Percentiles rank a stretch among this genome's conserved stretches.
Conservation (phyloP, 2,888 invertebrate species). For the Phaedon cochleariae region DNA sequence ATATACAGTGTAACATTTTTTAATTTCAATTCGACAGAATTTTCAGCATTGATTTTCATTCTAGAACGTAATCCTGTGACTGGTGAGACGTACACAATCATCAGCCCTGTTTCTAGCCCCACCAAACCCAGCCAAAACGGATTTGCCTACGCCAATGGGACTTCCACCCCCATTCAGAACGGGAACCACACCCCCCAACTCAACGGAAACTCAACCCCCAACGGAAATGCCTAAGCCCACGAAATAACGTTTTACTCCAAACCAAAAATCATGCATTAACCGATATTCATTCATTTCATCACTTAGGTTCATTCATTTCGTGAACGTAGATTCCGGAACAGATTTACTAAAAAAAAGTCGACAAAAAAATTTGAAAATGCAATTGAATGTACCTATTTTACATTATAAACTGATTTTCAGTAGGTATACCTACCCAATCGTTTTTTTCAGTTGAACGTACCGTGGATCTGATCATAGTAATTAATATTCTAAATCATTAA, state of each 20-base stretch:
- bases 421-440: too few relatives aligned
- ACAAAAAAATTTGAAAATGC: too few relatives aligned
- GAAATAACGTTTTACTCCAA: constrained; percentile 18
- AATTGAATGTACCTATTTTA: too few relatives aligned
- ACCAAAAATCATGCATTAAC: constrained; percentile 36
- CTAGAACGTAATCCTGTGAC: constrained; percentile 61
- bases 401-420: too few relatives aligned
- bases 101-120: constrained; percentile 54
- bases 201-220: constrained; percentile 39
- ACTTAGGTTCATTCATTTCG: neutral
- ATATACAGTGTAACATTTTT: too few relatives aligned
- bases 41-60: too few relatives aligned
- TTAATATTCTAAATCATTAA: neutral
- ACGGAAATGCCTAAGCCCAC: too few relatives aligned
- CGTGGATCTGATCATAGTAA: neutral
- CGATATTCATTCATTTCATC: neutral
- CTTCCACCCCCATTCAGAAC: constrained; percentile 47
- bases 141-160: constrained; percentile 50
- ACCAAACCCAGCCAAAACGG: constrained; percentile 55
- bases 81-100: constrained; percentile 58
- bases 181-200: constrained; percentile 47
- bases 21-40: too few relatives aligned
- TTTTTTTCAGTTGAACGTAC: too few relatives aligned
- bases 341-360: neutral
- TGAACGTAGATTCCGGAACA: neutral